Conservation (phyloP, 2,888 invertebrate genomes). For the Melanophora roralis region DNA sequence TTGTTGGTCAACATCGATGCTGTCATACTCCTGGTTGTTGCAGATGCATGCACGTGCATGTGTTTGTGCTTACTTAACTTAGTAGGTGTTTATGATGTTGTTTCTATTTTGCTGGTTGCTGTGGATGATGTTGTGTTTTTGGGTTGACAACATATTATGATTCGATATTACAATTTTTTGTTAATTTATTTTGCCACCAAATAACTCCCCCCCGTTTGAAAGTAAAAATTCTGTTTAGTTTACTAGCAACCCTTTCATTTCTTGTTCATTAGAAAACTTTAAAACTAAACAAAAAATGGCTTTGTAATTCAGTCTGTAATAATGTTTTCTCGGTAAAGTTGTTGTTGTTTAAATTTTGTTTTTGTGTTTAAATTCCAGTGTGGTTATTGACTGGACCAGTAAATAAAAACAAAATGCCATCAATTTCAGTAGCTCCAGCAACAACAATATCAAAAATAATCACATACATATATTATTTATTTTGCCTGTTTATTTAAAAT, state of each 20-base stretch:
- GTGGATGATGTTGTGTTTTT: conserved; percentile 14
- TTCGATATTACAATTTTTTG: conserved; percentile 6
- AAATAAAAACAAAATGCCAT: not conserved
- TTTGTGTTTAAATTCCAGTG: conserved; percentile 32
- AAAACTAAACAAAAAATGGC: not conserved
- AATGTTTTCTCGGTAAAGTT: conserved; percentile 31
- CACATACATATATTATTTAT: conserved; percentile 38
- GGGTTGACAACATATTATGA: conserved; percentile 58
- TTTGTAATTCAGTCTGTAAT: conserved; percentile 45
- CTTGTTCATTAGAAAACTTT: not conserved
- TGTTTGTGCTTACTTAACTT: no score
- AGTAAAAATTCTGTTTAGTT: not conserved
- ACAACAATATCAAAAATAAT: conserved; percentile 5
- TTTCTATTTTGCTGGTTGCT: conserved; percentile 29
- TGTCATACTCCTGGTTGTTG: not conserved
- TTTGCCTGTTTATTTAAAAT: conserved; percentile 30
- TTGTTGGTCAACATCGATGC: conserved; percentile 40
- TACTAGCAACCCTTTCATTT: not conserved
- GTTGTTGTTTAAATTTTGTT: not conserved
- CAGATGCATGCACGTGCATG: not conserved
- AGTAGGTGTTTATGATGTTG: conserved; percentile 42
- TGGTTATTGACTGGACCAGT: conserved; percentile 39
- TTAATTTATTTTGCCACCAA: not conserved
- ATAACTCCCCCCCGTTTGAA: not conserved
- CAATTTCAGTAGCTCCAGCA: not conserved